Percentiles rank a stretch among this genome's conserved stretches.
Evolutionary conservation across 2,888 invertebrate species (phyloP).

Genomic region (Pediacus dermestoides): DNA sequence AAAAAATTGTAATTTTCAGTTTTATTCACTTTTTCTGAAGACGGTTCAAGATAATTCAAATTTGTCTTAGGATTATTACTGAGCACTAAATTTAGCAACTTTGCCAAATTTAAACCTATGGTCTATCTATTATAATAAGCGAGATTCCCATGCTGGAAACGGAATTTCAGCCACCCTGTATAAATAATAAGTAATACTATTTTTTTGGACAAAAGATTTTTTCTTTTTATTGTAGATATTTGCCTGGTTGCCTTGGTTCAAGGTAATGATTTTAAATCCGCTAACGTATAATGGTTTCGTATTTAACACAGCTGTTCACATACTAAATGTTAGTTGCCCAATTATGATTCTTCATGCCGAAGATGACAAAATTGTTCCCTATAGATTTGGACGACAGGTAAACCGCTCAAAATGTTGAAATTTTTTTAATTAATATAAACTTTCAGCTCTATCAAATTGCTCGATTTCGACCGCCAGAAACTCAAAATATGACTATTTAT

Average conservation of each 20-base stretch:
- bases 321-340: slow-evolving; percentile 64
- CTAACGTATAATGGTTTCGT: slow-evolving; percentile 68
- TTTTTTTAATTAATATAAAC: background rate
- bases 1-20: no score
- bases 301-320: slow-evolving; percentile 76
- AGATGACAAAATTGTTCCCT: slow-evolving; percentile 86
- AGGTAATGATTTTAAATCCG: slow-evolving; percentile 71
- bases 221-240: slow-evolving; percentile 55
- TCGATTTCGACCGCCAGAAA: slow-evolving; percentile 8
- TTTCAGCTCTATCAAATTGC: slow-evolving; percentile 32
- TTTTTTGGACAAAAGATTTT: no score
- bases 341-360: slow-evolving; percentile 87
- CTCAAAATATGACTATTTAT: slow-evolving; percentile 22
- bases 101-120: no score
- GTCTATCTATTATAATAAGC: no score
- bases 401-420: slow-evolving; percentile 1
- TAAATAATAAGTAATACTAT: no score
- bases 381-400: slow-evolving; percentile 73
- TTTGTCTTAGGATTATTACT: no score
- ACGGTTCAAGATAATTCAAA: no score
- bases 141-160: no score
- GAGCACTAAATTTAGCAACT: no score
- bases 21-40: no score
- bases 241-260: slow-evolving; percentile 81
- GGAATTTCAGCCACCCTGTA: no score